Evolutionary conservation across 2,888 invertebrate species (phyloP), one percentile per base, ranked within the genome.

Genomic region (Leptarthrus brevirostris): DNA sequence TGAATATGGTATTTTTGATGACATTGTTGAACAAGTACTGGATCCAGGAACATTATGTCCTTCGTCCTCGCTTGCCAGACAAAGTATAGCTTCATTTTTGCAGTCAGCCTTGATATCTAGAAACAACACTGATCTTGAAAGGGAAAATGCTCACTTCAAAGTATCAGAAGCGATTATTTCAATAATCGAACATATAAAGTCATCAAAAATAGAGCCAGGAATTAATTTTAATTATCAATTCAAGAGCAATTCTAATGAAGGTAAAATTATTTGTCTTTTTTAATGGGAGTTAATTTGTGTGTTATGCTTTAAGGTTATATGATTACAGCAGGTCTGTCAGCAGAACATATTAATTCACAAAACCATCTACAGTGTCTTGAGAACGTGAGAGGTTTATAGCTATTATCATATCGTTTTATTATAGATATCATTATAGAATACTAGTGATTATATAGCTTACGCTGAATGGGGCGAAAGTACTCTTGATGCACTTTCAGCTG

Each of bases 91-190:
- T 4, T 89, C 90, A 56, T 94, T 92, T 81, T 83, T 94, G 30
- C 90, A 91, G 2, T 91, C 91, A 18, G 89, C 90, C 58, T 90
- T 92, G 78, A 91, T 91, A 80, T 87, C 90, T 30, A 87, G 90
- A 75, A 86, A 89, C 18, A 91, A 91, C 80, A 93, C 93, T 0
- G 93, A 93, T 80, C 85, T 94, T 74, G 94, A 94, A 80, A 86
- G 93, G 80, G 94, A 95, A 85, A 94, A 94, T 85, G 93, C 94
- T 0, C 94, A 95, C 85, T 94, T 95, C 82, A 91, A 90, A 80
- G 90, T 94, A 76, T 93, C 92, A 1, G 94, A 95, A 84, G 93
- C 93, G 0, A 89, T 94, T 81, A 94, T 94, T 76, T 89, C 93
- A 6, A 93, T 93, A 12, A 92, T 94, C 77, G 94, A 94, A 81